Evolutionary conservation across 2,113 vertebrate species (phyloP).

Genomic region (Strigops habroptila): DNA sequence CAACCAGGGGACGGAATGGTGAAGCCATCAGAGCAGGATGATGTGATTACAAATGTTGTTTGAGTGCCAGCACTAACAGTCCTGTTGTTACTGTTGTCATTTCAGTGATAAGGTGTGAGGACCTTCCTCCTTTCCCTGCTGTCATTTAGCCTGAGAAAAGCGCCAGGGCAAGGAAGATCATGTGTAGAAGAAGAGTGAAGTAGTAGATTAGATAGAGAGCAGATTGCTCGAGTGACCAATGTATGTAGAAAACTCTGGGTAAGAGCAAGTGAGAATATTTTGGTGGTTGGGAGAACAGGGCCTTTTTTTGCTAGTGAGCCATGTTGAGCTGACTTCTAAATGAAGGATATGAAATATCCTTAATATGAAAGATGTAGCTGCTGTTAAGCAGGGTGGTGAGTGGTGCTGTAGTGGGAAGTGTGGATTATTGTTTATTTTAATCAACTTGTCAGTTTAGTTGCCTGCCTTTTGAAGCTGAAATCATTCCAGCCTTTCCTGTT

Average conservation of each 20-base stretch:
- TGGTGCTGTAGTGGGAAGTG: not conserved
- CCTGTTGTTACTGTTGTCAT: accelerated
- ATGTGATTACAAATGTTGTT: not conserved
- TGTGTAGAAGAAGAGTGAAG: not conserved
- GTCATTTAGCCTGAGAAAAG: not conserved
- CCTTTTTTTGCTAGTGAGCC: not conserved
- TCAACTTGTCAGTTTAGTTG: not conserved
- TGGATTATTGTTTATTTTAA: slow-evolving; percentile 20
- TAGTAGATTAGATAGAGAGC: not conserved
- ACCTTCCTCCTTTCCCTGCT: not conserved
- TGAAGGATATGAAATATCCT: not conserved
- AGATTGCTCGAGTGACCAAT: not conserved
- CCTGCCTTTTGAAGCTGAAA: not conserved
- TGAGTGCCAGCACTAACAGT: not conserved
- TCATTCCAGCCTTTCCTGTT: not conserved
- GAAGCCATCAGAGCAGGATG: not conserved
- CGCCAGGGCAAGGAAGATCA: not conserved
- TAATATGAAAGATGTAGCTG: not conserved
- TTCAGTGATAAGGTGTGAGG: not conserved
- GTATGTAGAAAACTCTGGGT: not conserved
- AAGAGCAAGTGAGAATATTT: not conserved
- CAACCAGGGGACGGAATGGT: not conserved
- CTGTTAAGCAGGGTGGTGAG: not conserved
- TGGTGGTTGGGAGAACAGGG: not conserved
- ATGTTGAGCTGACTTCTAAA: not conserved